These are phyloP conservation scores for Halcyon senegalensis DNA, from an alignment of 2,113 vertebrate genomes.

Conservation along the genomic window DNA sequence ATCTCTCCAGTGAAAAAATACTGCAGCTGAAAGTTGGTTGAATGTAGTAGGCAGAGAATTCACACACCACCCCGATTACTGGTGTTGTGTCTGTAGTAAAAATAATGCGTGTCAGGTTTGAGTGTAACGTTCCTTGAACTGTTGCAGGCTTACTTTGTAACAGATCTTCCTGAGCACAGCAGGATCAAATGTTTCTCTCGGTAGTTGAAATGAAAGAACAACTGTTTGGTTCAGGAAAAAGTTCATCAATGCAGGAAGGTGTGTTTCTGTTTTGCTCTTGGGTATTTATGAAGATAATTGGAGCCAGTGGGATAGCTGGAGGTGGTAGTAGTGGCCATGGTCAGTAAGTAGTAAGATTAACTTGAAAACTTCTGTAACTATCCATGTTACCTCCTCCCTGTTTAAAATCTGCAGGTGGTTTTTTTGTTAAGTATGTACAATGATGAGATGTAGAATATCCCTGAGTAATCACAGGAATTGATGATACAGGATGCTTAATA, in stretches of 20 bases:
- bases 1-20: background rate
- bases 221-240: background rate
- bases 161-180: background rate
- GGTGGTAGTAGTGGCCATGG: background rate
- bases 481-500: background rate
- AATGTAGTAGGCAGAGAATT: background rate
- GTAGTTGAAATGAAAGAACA: accelerated
- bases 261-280: background rate
- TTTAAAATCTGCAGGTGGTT: background rate
- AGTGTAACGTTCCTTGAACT: background rate
- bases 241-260: background rate
- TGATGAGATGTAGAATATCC: background rate
- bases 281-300: background rate
- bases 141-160: accelerated
- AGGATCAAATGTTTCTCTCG: background rate
- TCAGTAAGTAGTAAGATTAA: accelerated
- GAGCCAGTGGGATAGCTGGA: background rate
- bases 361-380: background rate
- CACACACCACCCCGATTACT: background rate
- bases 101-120: background rate
- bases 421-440: accelerated
- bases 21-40: background rate
- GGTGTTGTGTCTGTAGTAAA: background rate
- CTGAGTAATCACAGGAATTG: background rate
- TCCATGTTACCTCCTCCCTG: background rate